Percentiles rank a stretch among this genome's conserved stretches.
Conservation (phyloP, 2,888 invertebrate genomes). For the Dryomyza anilis region DNA sequence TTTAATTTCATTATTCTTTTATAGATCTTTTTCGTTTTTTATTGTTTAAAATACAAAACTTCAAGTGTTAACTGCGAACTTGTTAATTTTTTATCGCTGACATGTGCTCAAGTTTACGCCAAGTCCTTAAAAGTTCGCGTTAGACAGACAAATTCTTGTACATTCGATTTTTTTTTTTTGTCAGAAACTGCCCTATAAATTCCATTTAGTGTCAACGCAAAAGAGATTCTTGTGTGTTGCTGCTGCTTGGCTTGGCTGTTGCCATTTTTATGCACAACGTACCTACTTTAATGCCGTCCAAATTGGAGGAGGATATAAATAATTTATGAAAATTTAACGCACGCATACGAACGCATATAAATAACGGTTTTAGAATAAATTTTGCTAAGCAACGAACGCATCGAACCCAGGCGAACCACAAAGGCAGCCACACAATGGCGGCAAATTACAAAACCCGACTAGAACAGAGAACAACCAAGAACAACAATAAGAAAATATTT, state of each 20-base stretch:
- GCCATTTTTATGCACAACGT: neutral
- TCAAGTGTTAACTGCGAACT: too few relatives aligned
- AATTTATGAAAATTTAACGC: slow-evolving; percentile 11
- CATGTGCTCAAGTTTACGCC: too few relatives aligned
- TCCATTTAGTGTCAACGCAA: slow-evolving; percentile 8
- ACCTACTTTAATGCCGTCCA: neutral
- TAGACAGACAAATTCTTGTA: too few relatives aligned
- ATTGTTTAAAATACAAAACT: too few relatives aligned
- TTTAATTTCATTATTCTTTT: too few relatives aligned
- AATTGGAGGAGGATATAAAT: neutral
- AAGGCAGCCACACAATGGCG: slow-evolving; percentile 9
- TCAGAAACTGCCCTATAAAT: slow-evolving; percentile 10
- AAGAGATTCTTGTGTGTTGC: slow-evolving; percentile 7
- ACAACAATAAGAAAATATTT: neutral
- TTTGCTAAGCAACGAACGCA: slow-evolving; percentile 3
- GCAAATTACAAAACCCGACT: slow-evolving; percentile 1
- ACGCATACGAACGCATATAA: slow-evolving; percentile 36
- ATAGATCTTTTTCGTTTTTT: too few relatives aligned
- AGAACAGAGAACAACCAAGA: neutral
- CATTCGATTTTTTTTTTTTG: too few relatives aligned
- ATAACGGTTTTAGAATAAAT: slow-evolving; percentile 29
- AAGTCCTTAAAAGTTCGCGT: too few relatives aligned
- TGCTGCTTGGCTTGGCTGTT: neutral
- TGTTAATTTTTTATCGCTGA: too few relatives aligned
- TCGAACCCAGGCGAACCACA: neutral